Percentiles rank a stretch among this genome's conserved stretches.
These are phyloP conservation scores for Ephestia elutella DNA, from an alignment of 1,140 invertebrate species.

Conservation along the genomic window DNA sequence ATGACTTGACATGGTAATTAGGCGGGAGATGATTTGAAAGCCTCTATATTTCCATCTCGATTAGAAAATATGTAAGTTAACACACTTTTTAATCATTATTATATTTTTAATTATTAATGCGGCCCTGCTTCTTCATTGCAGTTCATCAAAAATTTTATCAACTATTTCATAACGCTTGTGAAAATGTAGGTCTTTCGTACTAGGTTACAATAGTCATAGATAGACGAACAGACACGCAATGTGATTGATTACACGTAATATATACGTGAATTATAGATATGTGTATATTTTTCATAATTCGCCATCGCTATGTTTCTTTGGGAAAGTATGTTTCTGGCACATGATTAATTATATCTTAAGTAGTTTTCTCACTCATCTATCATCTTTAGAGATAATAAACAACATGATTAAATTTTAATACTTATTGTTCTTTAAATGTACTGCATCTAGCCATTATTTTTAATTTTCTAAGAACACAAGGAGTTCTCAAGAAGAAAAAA, in stretches of 20 bases:
- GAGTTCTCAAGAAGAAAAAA: no score
- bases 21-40: no score
- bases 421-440: no score
- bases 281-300: not conserved
- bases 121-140: not conserved
- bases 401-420: no score
- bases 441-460: no score
- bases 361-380: no score
- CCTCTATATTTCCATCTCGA: no score
- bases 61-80: no score
- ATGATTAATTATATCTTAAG: not conserved
- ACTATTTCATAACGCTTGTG: not conserved
- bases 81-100: no score
- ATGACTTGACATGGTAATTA: no score
- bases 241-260: not conserved
- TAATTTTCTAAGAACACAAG: no score
- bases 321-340: not conserved
- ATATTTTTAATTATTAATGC: not conserved
- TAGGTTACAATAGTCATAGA: not conserved
- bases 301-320: not conserved
- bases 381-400: no score
- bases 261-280: not conserved
- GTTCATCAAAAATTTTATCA: not conserved
- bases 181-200: slow-evolving; percentile 8
- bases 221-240: not conserved